Evolutionary conservation across 1,140 invertebrate species (phyloP).

Genomic region (Contarinia nasturtii): DNA sequence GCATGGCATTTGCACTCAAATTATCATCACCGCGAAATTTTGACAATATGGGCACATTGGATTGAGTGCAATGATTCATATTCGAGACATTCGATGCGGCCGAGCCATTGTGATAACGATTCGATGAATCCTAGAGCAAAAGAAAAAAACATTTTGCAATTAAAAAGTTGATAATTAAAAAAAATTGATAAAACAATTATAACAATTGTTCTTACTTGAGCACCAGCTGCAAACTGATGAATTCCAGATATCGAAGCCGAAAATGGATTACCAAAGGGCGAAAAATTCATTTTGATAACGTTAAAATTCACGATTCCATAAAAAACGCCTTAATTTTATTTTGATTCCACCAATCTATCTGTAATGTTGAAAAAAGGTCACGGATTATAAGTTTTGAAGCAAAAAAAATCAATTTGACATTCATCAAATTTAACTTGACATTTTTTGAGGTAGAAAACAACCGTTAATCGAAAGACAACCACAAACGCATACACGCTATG

Average conservation of each 20-base stretch:
- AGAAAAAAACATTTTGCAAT: too few species aligned
- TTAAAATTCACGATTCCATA: not conserved
- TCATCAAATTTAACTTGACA: too few species aligned
- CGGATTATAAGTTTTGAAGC: too few species aligned
- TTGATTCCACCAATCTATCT: too few species aligned
- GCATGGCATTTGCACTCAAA: not conserved
- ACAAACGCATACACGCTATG: too few species aligned
- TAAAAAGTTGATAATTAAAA: too few species aligned
- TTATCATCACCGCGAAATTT: constrained; percentile 8
- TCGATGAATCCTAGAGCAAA: constrained; percentile 2
- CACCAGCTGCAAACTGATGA: constrained; percentile 36
- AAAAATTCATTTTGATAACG: constrained; percentile 41
- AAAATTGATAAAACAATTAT: not conserved
- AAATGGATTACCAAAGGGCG: constrained; percentile 42
- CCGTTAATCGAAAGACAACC: too few species aligned
- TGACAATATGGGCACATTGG: constrained; percentile 3
- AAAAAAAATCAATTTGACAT: too few species aligned
- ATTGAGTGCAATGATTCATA: constrained; percentile 18
- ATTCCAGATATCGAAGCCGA: constrained; percentile 35
- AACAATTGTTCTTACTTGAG: too few species aligned
- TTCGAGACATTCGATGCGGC: constrained; percentile 4
- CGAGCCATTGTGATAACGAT: constrained; percentile 1
- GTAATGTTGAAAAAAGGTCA: too few species aligned
- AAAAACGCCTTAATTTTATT: not conserved
- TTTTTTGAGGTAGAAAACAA: too few species aligned